phyloP scores from a whole-genome alignment of 1,140 invertebrate genomes.

The Drosophila sucinea region DNA sequence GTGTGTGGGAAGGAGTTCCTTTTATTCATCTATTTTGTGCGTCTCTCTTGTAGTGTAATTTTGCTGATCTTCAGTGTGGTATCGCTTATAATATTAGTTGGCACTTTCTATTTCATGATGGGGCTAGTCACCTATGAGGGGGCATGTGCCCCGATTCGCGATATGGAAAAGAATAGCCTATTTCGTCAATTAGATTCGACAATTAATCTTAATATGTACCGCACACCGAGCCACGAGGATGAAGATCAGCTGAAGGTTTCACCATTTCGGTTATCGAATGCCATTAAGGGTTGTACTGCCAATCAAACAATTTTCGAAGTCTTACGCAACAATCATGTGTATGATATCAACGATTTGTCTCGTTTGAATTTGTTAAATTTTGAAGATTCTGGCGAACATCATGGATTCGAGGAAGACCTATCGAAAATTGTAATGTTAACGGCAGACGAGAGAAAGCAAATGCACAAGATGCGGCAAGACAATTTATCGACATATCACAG shows the following conservation, averaged over 20 bases:
- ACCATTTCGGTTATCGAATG: conserved; percentile 65
- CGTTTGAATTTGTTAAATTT: conserved; percentile 67
- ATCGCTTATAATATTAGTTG: conserved; percentile 88
- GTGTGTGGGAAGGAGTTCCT: neutral
- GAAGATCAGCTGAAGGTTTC: neutral
- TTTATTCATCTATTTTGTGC: neutral
- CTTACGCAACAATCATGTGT: conserved; percentile 83
- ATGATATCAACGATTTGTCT: conserved; percentile 54
- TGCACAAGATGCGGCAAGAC: conserved; percentile 85
- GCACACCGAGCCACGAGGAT: conserved; percentile 1
- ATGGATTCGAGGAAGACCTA: conserved; percentile 81
- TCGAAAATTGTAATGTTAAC: conserved; percentile 85
- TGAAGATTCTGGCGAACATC: conserved; percentile 65
- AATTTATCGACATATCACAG: conserved; percentile 81
- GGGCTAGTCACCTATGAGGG: conserved; percentile 89
- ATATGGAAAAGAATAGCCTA: conserved; percentile 87
- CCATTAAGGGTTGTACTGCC: conserved; percentile 86
- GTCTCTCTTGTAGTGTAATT: conserved; percentile 87
- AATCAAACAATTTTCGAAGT: conserved; percentile 90
- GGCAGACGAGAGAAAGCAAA: conserved; percentile 84
- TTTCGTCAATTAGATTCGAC: conserved; percentile 86
- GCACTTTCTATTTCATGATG: conserved; percentile 88
- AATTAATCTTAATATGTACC: conserved; percentile 84
- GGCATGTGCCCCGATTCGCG: conserved; percentile 89
- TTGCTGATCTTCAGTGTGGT: conserved; percentile 91